Conservation (phyloP, 2,888 invertebrate genomes). For the Anoncus sp. region DNA sequence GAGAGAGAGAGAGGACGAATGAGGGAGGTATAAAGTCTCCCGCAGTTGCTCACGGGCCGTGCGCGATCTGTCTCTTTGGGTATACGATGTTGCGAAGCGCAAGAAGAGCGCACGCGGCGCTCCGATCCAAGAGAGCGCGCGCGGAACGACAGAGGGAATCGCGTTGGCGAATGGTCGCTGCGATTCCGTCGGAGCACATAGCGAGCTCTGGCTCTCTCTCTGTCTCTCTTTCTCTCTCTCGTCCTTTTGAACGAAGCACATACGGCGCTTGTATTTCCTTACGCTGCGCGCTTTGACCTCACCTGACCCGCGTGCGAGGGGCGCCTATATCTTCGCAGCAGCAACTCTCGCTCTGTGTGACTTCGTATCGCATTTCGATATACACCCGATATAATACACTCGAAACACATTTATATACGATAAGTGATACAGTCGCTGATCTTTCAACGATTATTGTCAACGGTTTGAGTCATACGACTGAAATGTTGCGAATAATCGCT, state of each 20-base stretch:
- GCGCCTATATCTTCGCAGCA: constrained; percentile 61
- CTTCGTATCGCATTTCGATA: constrained; percentile 42
- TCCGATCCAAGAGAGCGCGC: constrained; percentile 19
- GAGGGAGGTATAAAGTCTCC: constrained; percentile 32
- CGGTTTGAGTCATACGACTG: too few species aligned
- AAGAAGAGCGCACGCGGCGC: constrained; percentile 32
- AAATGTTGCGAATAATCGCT: too few species aligned
- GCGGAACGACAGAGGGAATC: constrained; percentile 21
- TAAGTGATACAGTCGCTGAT: constrained; percentile 11
- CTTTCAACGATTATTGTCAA: background rate
- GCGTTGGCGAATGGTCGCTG: constrained; percentile 29
- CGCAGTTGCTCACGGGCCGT: constrained; percentile 35
- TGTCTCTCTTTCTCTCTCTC: constrained; percentile 25
- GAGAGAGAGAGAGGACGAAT: constrained; percentile 15
- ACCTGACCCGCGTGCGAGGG: constrained; percentile 70
- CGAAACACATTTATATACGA: constrained; percentile 23
- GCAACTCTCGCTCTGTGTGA: constrained; percentile 47
- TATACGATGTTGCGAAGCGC: constrained; percentile 23
- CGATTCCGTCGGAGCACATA: constrained; percentile 31
- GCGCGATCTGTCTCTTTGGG: constrained; percentile 53
- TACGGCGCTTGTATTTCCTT: constrained; percentile 70
- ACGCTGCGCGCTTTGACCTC: constrained; percentile 73
- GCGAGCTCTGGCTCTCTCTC: constrained; percentile 36
- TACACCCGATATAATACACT: too few species aligned
- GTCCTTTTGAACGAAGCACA: constrained; percentile 42